phyloP scores from a whole-genome alignment of 2,888 invertebrate genomes.

The Dynastes grantii region DNA sequence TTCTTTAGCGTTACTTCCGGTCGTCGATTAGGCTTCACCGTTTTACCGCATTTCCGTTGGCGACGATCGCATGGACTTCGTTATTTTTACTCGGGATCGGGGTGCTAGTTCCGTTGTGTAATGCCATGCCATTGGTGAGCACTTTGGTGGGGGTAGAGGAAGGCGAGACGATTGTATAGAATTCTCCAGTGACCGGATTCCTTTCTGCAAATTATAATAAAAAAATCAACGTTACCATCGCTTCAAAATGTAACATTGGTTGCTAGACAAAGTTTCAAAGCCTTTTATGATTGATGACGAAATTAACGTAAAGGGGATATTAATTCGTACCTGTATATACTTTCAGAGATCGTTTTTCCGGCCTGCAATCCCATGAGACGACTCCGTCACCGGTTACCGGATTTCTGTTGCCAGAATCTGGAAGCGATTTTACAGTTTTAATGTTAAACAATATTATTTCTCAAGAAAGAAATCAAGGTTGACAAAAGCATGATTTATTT shows the following conservation, averaged over 20 bases:
- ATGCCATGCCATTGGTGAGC: slow-evolving; percentile 63
- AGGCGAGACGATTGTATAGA: slow-evolving; percentile 66
- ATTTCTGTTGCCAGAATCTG: slow-evolving; percentile 69
- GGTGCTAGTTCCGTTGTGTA: slow-evolving; percentile 59
- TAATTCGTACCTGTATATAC: slow-evolving; percentile 58
- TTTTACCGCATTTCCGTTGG: slow-evolving; percentile 58
- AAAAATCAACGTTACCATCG: neutral
- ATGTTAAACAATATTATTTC: no score
- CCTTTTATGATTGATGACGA: neutral
- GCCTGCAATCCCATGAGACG: slow-evolving; percentile 66
- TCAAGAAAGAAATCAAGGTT: no score
- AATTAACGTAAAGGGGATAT: neutral
- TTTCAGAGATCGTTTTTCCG: slow-evolving; percentile 63
- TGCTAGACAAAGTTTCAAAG: neutral
- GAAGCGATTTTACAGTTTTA: slow-evolving; percentile 50
- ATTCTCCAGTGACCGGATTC: slow-evolving; percentile 70
- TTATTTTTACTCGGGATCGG: slow-evolving; percentile 51
- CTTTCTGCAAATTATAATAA: slow-evolving; percentile 62
- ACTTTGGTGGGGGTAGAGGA: slow-evolving; percentile 65
- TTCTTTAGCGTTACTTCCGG: slow-evolving; percentile 10
- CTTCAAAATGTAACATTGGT: no score
- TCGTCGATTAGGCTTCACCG: slow-evolving; percentile 58
- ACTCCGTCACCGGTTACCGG: slow-evolving; percentile 70
- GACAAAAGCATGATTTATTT: no score
- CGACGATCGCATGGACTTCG: slow-evolving; percentile 54